Evolutionary conservation across 2,113 vertebrate species (phyloP).

Genomic region (Archilochus colubris): DNA sequence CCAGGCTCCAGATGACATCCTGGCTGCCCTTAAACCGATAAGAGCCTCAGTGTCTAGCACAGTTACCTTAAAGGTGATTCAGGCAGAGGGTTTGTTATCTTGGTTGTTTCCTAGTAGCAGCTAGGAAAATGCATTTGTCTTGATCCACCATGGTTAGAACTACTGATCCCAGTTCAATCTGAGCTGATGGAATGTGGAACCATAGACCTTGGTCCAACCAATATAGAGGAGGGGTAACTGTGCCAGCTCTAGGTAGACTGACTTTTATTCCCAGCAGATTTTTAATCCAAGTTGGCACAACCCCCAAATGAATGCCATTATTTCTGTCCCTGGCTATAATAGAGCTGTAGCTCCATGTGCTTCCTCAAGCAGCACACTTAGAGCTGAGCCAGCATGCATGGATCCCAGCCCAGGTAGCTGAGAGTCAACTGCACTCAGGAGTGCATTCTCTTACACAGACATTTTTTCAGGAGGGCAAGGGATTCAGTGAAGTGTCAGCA

Average conservation of each 20-base stretch:
- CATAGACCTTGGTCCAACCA: neutral
- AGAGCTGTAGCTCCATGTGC: neutral
- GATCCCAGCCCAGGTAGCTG: neutral
- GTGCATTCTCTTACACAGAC: neutral
- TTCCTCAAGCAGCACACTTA: neutral
- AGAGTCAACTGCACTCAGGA: neutral
- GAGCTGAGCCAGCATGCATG: neutral
- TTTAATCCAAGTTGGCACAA: neutral
- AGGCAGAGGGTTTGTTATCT: neutral
- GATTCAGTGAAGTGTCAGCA: neutral
- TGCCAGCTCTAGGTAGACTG: neutral
- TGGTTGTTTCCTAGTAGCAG: neutral
- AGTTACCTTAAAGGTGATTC: neutral
- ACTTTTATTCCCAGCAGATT: neutral
- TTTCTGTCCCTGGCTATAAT: neutral
- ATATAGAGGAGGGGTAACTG: rapidly evolving
- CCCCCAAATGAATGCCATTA: neutral
- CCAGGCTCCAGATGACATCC: neutral
- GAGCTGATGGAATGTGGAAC: neutral
- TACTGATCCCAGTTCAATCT: neutral
- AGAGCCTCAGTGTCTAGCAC: neutral
- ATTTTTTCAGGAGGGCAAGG: neutral
- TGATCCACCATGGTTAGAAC: neutral
- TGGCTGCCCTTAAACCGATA: neutral
- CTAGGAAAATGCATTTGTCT: neutral